Percentiles rank a stretch among this genome's conserved stretches.
phyloP scores from a whole-genome alignment of 1,140 invertebrate species.

The Popillia japonica region DNA sequence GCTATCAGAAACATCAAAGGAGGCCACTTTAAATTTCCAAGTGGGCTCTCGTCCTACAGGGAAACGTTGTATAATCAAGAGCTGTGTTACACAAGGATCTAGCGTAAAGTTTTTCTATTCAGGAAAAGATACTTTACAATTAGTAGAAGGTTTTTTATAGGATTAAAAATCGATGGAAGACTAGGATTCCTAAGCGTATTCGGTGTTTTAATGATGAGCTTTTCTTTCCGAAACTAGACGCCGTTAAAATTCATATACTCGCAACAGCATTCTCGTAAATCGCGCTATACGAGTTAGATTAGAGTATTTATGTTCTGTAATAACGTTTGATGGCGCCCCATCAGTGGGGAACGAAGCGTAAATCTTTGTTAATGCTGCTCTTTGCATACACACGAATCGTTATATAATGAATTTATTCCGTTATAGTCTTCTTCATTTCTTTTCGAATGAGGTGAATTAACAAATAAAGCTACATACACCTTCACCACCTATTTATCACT shows the following conservation, averaged over 20 bases:
- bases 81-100: too few species aligned
- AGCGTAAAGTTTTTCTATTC: too few species aligned
- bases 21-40: too few species aligned
- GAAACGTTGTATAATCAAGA: too few species aligned
- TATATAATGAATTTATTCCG: neutral
- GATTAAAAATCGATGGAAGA: too few species aligned
- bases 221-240: neutral
- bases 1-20: too few species aligned
- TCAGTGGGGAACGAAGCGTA: neutral
- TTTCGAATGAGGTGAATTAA: neutral
- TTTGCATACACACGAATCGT: neutral
- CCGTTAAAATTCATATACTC: neutral
- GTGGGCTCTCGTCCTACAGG: too few species aligned
- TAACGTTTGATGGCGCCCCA: neutral
- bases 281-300: neutral
- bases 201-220: neutral
- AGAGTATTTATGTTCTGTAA: neutral
- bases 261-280: neutral
- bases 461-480: neutral
- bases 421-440: too few species aligned
- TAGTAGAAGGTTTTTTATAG: too few species aligned
- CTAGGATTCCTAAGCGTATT: too few species aligned
- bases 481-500: too few species aligned
- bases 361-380: neutral
- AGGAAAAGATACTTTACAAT: too few species aligned